These are phyloP conservation scores for Xestia sexstrigata DNA, from an alignment of 2,888 invertebrate species.

Conservation along the genomic window DNA sequence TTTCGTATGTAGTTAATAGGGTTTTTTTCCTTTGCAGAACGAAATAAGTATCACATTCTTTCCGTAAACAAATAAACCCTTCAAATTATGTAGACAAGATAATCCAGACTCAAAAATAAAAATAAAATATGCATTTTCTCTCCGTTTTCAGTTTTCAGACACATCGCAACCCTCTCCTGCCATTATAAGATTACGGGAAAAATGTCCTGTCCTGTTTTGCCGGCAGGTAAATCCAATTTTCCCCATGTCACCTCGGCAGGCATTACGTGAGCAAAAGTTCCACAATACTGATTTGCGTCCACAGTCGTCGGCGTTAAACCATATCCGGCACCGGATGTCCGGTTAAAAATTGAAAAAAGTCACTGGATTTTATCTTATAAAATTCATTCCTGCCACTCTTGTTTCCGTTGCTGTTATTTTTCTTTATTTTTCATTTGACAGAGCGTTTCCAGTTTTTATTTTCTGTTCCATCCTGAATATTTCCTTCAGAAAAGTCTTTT, in stretches of 20 bases:
- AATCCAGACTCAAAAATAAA: slow-evolving; percentile 15
- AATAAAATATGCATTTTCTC: slow-evolving; percentile 18
- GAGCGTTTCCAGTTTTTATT: slow-evolving; percentile 10
- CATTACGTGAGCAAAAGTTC: slow-evolving; percentile 22
- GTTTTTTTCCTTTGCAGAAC: neutral
- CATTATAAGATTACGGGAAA: slow-evolving; percentile 50
- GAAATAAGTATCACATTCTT: neutral
- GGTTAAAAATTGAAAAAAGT: slow-evolving; percentile 39
- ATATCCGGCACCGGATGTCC: slow-evolving; percentile 21
- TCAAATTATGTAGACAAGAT: slow-evolving; percentile 9
- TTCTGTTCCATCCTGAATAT: slow-evolving; percentile 7
- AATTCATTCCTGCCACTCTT: slow-evolving; percentile 18
- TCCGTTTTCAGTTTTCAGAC: slow-evolving; percentile 27
- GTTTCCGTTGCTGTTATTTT: slow-evolving; percentile 22
- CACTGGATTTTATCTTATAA: slow-evolving; percentile 34
- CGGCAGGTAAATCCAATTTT: slow-evolving; percentile 62
- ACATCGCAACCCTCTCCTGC: slow-evolving; percentile 27
- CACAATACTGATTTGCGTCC: slow-evolving; percentile 15
- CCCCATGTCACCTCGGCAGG: slow-evolving; percentile 43
- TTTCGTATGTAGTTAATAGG: neutral
- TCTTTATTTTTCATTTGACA: slow-evolving; percentile 9
- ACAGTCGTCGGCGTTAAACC: slow-evolving; percentile 9
- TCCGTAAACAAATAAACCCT: neutral
- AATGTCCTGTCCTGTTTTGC: too few relatives aligned
- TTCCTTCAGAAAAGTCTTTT: slow-evolving; percentile 1